Evolutionary conservation across 2,797 vertebrate species (phyloP).

Genomic region (Brotogeris chrysoptera): DNA sequence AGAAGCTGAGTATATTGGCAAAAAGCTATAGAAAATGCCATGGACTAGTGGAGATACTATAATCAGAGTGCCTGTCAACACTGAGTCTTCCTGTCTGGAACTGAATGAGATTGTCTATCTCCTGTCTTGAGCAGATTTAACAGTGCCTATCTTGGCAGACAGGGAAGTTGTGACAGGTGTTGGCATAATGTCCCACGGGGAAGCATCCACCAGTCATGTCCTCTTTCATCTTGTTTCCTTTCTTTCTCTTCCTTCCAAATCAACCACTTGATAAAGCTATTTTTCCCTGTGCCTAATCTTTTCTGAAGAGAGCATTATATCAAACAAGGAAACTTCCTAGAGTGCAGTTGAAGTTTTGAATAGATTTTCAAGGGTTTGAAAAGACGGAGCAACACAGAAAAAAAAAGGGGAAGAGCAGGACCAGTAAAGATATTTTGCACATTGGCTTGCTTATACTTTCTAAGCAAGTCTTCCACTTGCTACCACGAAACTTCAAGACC

Average conservation of each 20-base stretch:
- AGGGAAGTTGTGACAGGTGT: neutral
- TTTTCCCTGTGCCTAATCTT: neutral
- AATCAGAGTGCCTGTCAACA: neutral
- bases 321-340: neutral
- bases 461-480: neutral
- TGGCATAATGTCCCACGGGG: neutral
- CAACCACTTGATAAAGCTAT: neutral
- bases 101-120: neutral
- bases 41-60: neutral
- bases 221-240: neutral
- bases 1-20: neutral
- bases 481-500: neutral
- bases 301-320: neutral
- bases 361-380: neutral
- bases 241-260: neutral
- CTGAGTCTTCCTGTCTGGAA: neutral
- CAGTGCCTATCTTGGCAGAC: neutral
- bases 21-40: neutral
- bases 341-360: neutral
- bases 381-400: neutral
- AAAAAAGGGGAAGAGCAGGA: neutral
- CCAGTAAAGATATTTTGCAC: neutral
- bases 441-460: neutral
- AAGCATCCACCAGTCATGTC: neutral
- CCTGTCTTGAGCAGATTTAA: neutral